Conservation (phyloP, 1,140 invertebrate genomes). For the Manduca sexta region DNA sequence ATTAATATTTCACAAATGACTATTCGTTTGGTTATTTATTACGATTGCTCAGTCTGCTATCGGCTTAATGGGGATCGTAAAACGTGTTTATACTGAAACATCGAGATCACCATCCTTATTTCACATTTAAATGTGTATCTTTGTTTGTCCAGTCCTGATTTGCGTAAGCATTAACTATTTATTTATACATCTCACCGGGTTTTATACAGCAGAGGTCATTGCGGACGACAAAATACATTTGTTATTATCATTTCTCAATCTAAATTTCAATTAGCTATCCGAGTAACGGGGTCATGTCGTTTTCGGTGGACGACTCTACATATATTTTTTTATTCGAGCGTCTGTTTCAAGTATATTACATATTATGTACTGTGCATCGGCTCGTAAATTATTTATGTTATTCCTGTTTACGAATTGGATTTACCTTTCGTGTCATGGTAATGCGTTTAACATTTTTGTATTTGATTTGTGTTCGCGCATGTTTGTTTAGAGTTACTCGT, state of each 20-base stretch:
- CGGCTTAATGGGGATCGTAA: conserved; percentile 20
- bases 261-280: conserved; percentile 61
- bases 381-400: conserved; percentile 30
- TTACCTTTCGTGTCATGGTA: neutral
- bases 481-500: conserved; percentile 1
- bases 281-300: conserved; percentile 66
- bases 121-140: conserved; percentile 61
- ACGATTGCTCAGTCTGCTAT: neutral
- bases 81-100: conserved; percentile 52
- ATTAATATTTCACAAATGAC: too few relatives aligned
- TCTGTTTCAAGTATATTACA: conserved; percentile 19
- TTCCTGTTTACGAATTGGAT: conserved; percentile 15
- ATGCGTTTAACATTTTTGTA: too few relatives aligned
- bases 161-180: conserved; percentile 54
- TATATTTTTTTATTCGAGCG: conserved; percentile 48
- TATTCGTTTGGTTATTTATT: too few relatives aligned
- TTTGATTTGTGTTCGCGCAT: neutral
- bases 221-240: conserved; percentile 60
- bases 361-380: conserved; percentile 18
- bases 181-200: conserved; percentile 45
- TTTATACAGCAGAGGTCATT: conserved; percentile 57
- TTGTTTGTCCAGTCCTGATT: conserved; percentile 58
- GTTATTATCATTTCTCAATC: conserved; percentile 64
- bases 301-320: conserved; percentile 56
- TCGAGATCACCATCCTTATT: conserved; percentile 52